These are phyloP conservation scores for Emberiza fucata DNA, from an alignment of 2,113 vertebrate genomes.

Conservation along the genomic window DNA sequence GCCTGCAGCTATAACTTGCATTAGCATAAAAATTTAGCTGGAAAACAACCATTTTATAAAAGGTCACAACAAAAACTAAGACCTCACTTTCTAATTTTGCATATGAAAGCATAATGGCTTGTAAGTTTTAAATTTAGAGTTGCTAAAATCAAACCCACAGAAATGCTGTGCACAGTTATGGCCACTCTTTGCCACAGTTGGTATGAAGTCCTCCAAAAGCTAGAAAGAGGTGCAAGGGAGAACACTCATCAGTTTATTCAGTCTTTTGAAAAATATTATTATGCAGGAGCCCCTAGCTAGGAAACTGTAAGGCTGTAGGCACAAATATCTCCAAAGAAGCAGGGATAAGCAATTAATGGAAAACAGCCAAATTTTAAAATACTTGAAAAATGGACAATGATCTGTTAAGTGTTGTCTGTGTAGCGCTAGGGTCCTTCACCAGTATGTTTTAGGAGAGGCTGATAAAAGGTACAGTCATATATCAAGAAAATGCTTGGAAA, in stretches of 20 bases:
- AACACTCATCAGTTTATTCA: not conserved
- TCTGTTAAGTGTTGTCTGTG: not conserved
- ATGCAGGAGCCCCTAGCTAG: not conserved
- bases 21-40: not conserved
- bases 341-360: not conserved
- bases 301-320: not conserved
- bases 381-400: not conserved
- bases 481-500: not conserved
- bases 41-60: not conserved
- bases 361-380: not conserved
- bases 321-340: not conserved
- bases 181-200: not conserved
- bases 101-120: not conserved
- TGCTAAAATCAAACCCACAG: not conserved
- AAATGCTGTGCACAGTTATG: rapidly evolving
- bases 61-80: not conserved
- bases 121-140: not conserved
- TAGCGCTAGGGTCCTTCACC: not conserved
- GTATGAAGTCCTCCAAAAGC: not conserved
- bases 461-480: not conserved
- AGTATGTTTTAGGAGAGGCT: not conserved
- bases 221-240: not conserved
- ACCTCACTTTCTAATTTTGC: not conserved
- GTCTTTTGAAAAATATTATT: not conserved
- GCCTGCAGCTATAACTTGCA: not conserved